These are phyloP conservation scores for Oryctes rhinoceros DNA, from an alignment of 1,140 invertebrate species.

Conservation along the genomic window DNA sequence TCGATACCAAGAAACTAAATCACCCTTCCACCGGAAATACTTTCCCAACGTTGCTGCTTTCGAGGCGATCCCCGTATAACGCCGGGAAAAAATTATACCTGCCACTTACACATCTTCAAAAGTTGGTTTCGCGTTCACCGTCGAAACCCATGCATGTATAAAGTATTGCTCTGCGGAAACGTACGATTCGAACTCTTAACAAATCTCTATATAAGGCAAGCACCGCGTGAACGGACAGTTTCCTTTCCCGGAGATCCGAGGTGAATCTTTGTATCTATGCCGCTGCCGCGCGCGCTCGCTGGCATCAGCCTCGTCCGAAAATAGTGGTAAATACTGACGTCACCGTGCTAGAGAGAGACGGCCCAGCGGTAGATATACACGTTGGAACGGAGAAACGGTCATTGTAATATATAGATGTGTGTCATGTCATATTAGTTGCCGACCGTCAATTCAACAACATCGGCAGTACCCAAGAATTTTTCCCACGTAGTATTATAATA, in stretches of 20 bases:
- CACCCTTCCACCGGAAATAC: no score
- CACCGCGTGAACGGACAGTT: background rate
- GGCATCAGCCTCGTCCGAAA: conserved; percentile 16
- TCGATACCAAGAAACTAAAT: no score
- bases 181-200: conserved; percentile 6
- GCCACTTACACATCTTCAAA: background rate
- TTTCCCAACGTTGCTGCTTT: background rate
- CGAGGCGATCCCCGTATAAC: background rate
- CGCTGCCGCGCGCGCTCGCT: background rate
- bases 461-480: background rate
- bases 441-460: background rate
- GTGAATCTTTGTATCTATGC: conserved; percentile 14
- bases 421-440: conserved; percentile 25
- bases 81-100: background rate
- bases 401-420: conserved; percentile 38
- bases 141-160: background rate
- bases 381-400: conserved; percentile 4
- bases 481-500: conserved; percentile 23
- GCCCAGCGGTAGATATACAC: background rate
- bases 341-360: conserved; percentile 1
- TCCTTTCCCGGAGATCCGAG: conserved; percentile 23
- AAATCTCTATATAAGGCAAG: conserved; percentile 20
- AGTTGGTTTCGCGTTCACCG: background rate
- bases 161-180: background rate
- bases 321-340: conserved; percentile 34